Evolutionary conservation across 2,888 invertebrate species (phyloP).

Genomic region (Alcis repandata): DNA sequence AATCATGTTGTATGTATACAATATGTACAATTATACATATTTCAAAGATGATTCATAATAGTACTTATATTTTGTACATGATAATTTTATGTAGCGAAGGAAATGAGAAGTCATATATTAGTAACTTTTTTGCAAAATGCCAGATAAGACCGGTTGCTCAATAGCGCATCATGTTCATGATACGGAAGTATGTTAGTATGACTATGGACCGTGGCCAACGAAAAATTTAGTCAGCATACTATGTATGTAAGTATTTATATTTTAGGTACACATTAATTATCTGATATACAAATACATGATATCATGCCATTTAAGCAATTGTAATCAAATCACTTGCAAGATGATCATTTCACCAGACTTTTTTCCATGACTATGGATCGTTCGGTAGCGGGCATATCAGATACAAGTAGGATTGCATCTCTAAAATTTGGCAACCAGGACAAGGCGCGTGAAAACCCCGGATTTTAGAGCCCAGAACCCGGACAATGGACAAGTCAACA

Average conservation of each 20-base stretch:
- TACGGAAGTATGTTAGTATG: not conserved
- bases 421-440: too few species aligned
- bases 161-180: too few species aligned
- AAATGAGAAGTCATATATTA: not conserved
- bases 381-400: not conserved
- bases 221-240: not conserved
- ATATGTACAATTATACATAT: not conserved
- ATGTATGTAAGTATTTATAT: not conserved
- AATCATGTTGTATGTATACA: not conserved
- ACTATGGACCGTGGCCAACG: not conserved
- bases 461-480: too few species aligned
- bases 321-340: not conserved
- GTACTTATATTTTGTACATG: not conserved
- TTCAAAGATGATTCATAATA: not conserved
- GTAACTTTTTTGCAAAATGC: not conserved
- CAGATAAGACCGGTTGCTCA: not conserved
- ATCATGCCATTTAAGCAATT: too few species aligned
- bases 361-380: not conserved
- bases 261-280: too few species aligned
- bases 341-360: not conserved
- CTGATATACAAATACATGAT: too few species aligned
- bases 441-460: too few species aligned
- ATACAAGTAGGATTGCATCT: too few species aligned
- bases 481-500: too few species aligned
- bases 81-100: slow-evolving; percentile 1